Evolutionary conservation across 2,113 vertebrate species (phyloP), one percentile per base, ranked within the genome.

Genomic region (Numida meleagris): DNA sequence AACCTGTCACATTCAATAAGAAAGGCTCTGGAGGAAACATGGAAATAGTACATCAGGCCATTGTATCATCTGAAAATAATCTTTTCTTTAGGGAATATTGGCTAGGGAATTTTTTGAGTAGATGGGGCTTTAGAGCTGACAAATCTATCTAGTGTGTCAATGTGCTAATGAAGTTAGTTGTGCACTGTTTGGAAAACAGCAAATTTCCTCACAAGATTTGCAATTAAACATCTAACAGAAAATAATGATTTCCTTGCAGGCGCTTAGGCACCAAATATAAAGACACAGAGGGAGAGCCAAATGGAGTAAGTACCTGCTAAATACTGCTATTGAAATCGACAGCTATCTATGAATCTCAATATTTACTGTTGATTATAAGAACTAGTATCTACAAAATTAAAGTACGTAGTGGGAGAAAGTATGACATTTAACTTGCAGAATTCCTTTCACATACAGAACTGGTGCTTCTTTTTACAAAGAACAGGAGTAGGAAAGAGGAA

Each of bases 211-310:
- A 82, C 82, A 94, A 96, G 78, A 42, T 74, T 90, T 96, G 68
- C 94, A 81, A 96, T 96, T 96, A 95, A 94, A 90, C 78, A 94
- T 71, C 68, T 94, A 90, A 93, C 57, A 93, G 84, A 89, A 94
- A 96, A 91, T 72, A 93, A 95, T 83, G 0, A 86, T 94, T 96
- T 97, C 53, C 93, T 95, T 93, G 75, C 61, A 93, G 88, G 53
- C 70, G 77, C 42, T 95, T 88, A 89, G 29, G 38, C 83, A 86
- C 25, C 68, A 89, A 92, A 93, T 59, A 83, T 9, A 89, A 92
- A 83, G 63, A 87, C 34, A 65, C 12, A 76, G 34, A 45, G 34
- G 19, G 71, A 87, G 48, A 88, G 45, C 36, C 42, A 79, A 25
- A 12, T 29, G 70, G 58, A 63, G 34, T 46, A 73, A 72, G 20